A percentile compares a stretch with the other conserved stretches of the same genome.
Conservation (phyloP, 2,888 invertebrate genomes). For the Diogma glabrata region DNA sequence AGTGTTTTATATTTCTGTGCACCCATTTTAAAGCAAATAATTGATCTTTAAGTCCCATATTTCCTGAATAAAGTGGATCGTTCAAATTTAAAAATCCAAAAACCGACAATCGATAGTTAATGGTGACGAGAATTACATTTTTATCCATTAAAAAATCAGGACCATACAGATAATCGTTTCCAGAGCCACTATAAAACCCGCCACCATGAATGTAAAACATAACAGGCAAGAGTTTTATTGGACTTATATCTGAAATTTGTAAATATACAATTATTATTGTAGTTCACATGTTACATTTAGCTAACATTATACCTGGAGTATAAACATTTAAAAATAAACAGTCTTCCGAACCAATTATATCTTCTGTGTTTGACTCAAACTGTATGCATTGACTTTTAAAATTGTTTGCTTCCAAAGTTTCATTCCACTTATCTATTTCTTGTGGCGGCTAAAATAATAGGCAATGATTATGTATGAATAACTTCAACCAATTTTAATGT, state of each 20-base stretch:
- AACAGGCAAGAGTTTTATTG: slow-evolving; percentile 2
- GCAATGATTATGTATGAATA: too few species aligned
- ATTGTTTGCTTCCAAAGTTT: slow-evolving; percentile 7
- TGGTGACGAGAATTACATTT: slow-evolving; percentile 22
- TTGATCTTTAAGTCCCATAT: slow-evolving; percentile 37
- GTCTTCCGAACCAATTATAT: slow-evolving; percentile 5
- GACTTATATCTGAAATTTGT: background rate
- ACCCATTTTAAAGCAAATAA: slow-evolving; percentile 31
- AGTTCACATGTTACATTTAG: background rate
- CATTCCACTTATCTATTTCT: background rate
- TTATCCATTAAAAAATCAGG: slow-evolving; percentile 10
- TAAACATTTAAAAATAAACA: slow-evolving; percentile 12
- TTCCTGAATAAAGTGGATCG: slow-evolving; percentile 29
- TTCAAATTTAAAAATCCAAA: slow-evolving; percentile 27
- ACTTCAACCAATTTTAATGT: too few species aligned
- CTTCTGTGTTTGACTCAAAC: background rate
- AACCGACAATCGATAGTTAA: slow-evolving; percentile 30
- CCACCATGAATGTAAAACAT: slow-evolving; percentile 12
- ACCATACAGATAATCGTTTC: background rate
- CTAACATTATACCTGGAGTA: background rate
- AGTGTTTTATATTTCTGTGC: slow-evolving; percentile 31
- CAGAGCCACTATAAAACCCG: slow-evolving; percentile 1
- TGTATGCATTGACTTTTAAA: slow-evolving; percentile 10
- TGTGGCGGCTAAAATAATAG: slow-evolving; percentile 9
- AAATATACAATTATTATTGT: background rate